Evolutionary conservation across 2,888 invertebrate species (phyloP).

Genomic region (Rotaria macrura): DNA sequence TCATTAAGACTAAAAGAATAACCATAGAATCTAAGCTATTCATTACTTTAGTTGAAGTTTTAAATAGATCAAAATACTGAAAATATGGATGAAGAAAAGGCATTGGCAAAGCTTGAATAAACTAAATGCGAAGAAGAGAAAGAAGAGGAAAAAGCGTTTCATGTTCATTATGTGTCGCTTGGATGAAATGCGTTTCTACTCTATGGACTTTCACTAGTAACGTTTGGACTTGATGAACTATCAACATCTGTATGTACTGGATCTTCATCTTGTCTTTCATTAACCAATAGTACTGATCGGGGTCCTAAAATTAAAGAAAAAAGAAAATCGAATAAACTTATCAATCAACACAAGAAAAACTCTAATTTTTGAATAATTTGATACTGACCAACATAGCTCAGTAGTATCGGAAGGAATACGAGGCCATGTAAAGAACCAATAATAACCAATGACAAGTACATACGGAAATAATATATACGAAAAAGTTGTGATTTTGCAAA

Average conservation of each 20-base stretch:
- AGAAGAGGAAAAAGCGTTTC: background rate
- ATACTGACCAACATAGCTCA: conserved; percentile 74
- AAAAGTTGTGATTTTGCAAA: conserved; percentile 97
- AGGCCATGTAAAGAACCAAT: conserved; percentile 93
- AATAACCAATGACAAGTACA: conserved; percentile 92
- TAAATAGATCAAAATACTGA: background rate
- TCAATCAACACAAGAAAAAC: too few species aligned
- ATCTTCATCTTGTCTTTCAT: background rate
- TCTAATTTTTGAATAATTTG: background rate
- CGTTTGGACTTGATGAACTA: background rate
- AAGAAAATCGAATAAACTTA: too few species aligned
- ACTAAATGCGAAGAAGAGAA: background rate
- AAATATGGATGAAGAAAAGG: background rate
- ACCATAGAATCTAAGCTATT: too few species aligned
- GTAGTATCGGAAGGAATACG: conserved; percentile 86
- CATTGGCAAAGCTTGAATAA: background rate
- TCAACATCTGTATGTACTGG: background rate
- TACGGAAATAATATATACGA: conserved; percentile 80
- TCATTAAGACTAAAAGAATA: background rate
- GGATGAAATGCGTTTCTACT: background rate
- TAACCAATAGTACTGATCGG: background rate
- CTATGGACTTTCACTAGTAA: background rate
- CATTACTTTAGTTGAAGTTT: too few species aligned
- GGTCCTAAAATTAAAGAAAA: background rate
- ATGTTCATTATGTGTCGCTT: background rate